Evolutionary conservation across 1,140 invertebrate species (phyloP).

Genomic region (Bathynomus jamesi): DNA sequence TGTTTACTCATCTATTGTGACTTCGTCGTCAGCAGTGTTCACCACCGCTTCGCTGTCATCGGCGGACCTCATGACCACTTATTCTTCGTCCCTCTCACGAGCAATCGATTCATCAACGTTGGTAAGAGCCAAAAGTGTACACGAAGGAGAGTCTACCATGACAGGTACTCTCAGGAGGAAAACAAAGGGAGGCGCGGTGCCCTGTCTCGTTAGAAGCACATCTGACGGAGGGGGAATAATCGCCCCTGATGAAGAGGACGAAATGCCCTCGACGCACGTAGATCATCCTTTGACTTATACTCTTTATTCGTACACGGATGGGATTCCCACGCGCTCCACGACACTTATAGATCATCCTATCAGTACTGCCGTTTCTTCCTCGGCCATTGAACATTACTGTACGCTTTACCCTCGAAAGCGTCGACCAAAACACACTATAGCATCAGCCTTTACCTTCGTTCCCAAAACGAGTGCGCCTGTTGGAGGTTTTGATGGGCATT

Average conservation of each 20-base stretch:
- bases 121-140: not conserved
- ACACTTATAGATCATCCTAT: conserved; percentile 8
- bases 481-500: conserved; percentile 5
- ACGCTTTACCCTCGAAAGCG: not conserved
- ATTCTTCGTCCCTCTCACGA: too few species aligned
- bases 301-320: conserved; percentile 12
- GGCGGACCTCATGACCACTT: not conserved
- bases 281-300: conserved; percentile 22
- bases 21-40: not conserved
- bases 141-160: not conserved
- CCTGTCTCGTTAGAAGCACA: not conserved
- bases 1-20: not conserved
- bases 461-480: conserved; percentile 27
- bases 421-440: conserved; percentile 11
- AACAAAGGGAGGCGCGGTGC: not conserved
- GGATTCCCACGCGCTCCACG: conserved; percentile 8
- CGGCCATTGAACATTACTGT: not conserved
- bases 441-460: conserved; percentile 23
- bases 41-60: not conserved
- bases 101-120: not conserved
- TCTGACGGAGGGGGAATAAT: not conserved
- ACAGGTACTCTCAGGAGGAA: not conserved
- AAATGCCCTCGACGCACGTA: conserved; percentile 1
- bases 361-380: conserved; percentile 16
- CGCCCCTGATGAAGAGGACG: not conserved